Evolutionary conservation across 2,797 vertebrate species (phyloP), one percentile per base, ranked within the genome.

Genomic region (Macrochelys suwanniensis): DNA sequence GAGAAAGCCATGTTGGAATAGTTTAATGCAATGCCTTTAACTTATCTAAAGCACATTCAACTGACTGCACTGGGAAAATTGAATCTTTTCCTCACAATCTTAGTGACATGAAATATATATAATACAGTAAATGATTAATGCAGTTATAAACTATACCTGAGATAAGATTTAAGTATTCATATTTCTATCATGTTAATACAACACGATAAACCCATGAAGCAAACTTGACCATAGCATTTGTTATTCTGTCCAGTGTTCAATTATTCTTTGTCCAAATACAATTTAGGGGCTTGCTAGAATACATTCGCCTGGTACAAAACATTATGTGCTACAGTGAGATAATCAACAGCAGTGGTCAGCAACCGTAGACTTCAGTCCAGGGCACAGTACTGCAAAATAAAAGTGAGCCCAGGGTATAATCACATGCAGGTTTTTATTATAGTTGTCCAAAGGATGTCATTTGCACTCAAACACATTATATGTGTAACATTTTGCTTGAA

Each of bases 121-220:
- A 99, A 99, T 98, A 98, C 97, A 97, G 98, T 98, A 98, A 98
- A 99, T 99, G 99, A 99, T 99, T 99, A 99, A 99, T 99, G 99
- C 98, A 98, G 99, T 99, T 99, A 99, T 99, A 99, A 99, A 99
- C 98, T 98, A 98, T 98, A 98, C 98, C 98, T 98, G 98, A 98
- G 99, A 99, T 99, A 99, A 99, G 99, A 99, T 99, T 99, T 98
- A 98, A 98, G 98, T 99, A 99, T 99, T 99, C 98, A 99, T 99
- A 99, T 99, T 99, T 99, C 98, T 98, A 99, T 99, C 99, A 98
- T 99, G 99, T 99, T 99, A 99, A 99, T 99, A 98, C 98, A 98
- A 98, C 97, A 98, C 98, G 99, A 99, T 99, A 99, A 99, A 99
- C 98, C 97, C 93, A 96, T 97, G 98, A 98, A 98, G 98, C 97